Conservation (phyloP, 2,888 invertebrate species). For the Mechanitis messenoides region DNA sequence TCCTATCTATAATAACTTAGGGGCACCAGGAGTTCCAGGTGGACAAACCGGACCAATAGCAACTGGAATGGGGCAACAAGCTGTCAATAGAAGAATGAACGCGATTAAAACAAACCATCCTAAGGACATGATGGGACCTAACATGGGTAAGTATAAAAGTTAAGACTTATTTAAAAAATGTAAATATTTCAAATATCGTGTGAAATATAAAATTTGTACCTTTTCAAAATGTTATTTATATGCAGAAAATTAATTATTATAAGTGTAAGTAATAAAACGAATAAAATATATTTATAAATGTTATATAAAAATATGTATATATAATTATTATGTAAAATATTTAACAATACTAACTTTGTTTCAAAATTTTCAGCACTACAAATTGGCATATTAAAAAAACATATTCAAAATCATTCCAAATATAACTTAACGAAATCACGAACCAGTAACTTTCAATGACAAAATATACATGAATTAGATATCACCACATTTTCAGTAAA, state of each 20-base stretch:
- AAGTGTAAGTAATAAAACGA: background rate
- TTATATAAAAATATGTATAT: too few relatives aligned
- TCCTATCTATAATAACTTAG: conserved; percentile 25
- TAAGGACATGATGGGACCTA: conserved; percentile 86
- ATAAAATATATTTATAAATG: background rate
- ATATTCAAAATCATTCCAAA: conserved; percentile 21
- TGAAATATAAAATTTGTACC: too few relatives aligned
- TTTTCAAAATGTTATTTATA: background rate
- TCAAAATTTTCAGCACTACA: conserved; percentile 15
- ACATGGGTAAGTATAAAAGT: conserved; percentile 81
- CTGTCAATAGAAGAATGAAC: conserved; percentile 86
- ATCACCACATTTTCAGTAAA: conserved; percentile 22
- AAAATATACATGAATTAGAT: conserved; percentile 6
- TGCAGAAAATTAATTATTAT: background rate
- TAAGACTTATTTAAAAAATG: conserved; percentile 2
- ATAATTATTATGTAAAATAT: too few relatives aligned
- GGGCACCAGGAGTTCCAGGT: conserved; percentile 59
- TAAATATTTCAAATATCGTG: background rate
- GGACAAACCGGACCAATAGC: conserved; percentile 64
- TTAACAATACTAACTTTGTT: background rate
- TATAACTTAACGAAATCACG: conserved; percentile 22
- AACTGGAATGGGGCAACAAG: conserved; percentile 73
- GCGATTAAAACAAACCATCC: conserved; percentile 92
- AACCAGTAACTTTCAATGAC: conserved; percentile 20
- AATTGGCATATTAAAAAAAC: conserved; percentile 26